Base-by-base conservation (phyloP, 2,797 vertebrate species). In the Myiotriccus ornatus region DNA sequence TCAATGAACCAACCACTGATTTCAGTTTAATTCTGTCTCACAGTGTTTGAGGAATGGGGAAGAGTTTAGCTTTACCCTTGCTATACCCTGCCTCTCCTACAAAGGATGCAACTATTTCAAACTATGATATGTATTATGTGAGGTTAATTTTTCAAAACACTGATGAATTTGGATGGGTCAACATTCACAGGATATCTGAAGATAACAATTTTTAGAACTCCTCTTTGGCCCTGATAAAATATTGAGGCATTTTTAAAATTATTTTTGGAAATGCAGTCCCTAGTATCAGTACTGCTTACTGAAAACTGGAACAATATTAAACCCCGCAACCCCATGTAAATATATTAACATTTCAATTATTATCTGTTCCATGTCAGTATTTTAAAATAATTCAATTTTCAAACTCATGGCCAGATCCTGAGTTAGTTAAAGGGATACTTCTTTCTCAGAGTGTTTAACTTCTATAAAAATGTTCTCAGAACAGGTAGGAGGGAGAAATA, bases 11-110 rank as follows among this genome's bases (percentile, higher is more conserved):
- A 91, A 39, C 39, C 69, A 71, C 62, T 20, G 27, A 90, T 91
- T 94, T 84, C 35, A 49, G 55, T 60, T 97, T 90, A 91, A 92
- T 89, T 90, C 59, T 89, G 12, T 57, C 57, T 87, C 27, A 68
- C 35, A 47, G 22, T 37, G 3, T 81, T 78, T 76, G 18, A 78
- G 69, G 30, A 46, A 19, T 1, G 8, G 37, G 35, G 52, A 91
- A 73, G 11, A 30, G 44, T 79, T 81, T 49, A 84, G 22, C 35
- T 65, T 91, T 68, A 86, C 23, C 34, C 39, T 71, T 81, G 43
- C 15, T 85, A 57, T 10, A 80, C 6, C 6, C 32, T 68, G 28
- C 12, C 24, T 80, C 35, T 87, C 39, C 71, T 44, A 30, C 32
- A 91, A 85, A 89, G 7, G 43, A 41, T 28, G 16, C 2, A 35